Conservation (phyloP, 30 jellyfish, hydroid and myxozoan genomes). For the Aurelia sp. region DNA sequence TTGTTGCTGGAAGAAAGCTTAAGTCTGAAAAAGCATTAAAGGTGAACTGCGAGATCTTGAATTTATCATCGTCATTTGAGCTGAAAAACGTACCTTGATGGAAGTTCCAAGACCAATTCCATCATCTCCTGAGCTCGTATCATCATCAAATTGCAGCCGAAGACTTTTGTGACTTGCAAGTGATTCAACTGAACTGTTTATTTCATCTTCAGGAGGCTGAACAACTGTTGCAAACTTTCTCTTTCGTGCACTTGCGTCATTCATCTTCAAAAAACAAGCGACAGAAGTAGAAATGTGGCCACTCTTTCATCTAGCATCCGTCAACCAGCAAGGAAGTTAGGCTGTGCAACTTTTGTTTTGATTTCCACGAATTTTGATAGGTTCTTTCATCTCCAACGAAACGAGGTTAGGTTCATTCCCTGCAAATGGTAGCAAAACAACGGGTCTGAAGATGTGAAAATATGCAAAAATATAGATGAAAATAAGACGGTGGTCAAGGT, state of each 20-base stretch:
- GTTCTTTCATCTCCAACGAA: background rate
- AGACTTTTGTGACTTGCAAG: conserved; percentile 15
- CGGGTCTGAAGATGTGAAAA: too few species aligned
- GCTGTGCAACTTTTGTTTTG: background rate
- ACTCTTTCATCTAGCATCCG: too few species aligned
- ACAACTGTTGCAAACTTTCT: conserved; percentile 60
- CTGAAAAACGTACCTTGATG: conserved; percentile 12
- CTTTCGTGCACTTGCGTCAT: conserved; percentile 18
- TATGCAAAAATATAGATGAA: too few species aligned
- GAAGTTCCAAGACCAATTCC: background rate
- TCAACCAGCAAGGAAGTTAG: too few species aligned
- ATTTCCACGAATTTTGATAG: conserved; percentile 4
- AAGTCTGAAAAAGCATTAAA: too few species aligned
- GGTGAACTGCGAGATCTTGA: too few species aligned
- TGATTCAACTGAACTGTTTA: conserved; percentile 3
- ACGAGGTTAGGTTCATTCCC: too few species aligned
- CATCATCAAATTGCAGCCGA: conserved; percentile 45
- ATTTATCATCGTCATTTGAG: too few species aligned
- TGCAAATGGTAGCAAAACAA: too few species aligned
- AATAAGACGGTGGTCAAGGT: too few species aligned
- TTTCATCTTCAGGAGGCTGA: conserved; percentile 66
- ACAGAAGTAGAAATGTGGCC: too few species aligned
- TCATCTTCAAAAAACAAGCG: background rate
- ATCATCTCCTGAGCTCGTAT: conserved; percentile 35
- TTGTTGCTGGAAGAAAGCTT: too few species aligned